Evolutionary conservation across 2,113 vertebrate genomes (phyloP).

Genomic region (Stomatorhinus ivindoensis): DNA sequence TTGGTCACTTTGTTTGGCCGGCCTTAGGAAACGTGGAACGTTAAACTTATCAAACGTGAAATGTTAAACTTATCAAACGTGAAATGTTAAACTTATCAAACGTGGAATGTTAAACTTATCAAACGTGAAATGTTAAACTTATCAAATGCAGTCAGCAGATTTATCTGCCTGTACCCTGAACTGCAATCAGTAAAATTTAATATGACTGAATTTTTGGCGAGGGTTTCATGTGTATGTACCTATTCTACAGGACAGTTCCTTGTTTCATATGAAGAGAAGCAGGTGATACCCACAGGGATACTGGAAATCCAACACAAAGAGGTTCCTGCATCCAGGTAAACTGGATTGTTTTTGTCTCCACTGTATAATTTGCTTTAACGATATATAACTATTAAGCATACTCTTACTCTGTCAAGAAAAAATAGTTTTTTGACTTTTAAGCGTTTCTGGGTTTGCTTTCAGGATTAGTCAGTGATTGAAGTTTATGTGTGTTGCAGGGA

Average conservation of each 20-base stretch:
- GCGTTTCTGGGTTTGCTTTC: neutral
- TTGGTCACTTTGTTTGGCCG: neutral
- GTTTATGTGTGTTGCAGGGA: slow-evolving; percentile 25
- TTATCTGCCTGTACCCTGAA: neutral
- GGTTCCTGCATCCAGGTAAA: neutral
- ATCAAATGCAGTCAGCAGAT: neutral
- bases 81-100: no score
- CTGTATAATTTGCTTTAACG: neutral
- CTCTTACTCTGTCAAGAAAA: neutral
- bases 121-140: no score
- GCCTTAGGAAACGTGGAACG: no score
- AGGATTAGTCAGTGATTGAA: neutral
- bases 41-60: no score
- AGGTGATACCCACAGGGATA: neutral
- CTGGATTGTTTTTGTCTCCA: neutral
- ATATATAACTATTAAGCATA: neutral
- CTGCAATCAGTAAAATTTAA: neutral
- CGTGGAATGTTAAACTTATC: no score
- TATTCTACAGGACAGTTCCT: neutral
- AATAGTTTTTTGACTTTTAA: neutral
- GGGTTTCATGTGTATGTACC: neutral
- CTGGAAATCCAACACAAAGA: neutral
- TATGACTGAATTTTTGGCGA: neutral
- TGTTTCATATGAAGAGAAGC: slow-evolving; percentile 9
- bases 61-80: no score